Conservation (phyloP, 2,113 vertebrate genomes). For the Phycodurus eques region DNA sequence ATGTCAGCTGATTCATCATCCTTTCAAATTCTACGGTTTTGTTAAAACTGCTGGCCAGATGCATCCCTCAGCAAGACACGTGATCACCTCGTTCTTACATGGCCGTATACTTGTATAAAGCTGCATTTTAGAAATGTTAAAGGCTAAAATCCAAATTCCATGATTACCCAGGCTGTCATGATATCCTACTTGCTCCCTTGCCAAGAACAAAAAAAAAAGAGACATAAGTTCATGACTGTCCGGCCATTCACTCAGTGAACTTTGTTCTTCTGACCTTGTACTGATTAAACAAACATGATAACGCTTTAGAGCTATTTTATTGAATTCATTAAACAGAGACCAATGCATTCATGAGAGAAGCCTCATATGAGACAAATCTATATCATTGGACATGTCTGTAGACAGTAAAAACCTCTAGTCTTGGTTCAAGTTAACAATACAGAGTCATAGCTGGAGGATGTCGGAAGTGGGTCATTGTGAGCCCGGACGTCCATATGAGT, state of each 20-base stretch:
- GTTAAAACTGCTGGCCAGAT: neutral
- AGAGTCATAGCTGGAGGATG: neutral
- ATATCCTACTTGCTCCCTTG: neutral
- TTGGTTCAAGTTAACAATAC: conserved; percentile 4
- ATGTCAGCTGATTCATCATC: conserved; percentile 25
- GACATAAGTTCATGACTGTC: neutral
- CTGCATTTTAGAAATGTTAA: neutral
- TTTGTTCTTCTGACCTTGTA: neutral
- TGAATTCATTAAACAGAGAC: neutral
- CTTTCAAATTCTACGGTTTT: neutral
- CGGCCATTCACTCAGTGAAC: neutral
- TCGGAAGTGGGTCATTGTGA: neutral
- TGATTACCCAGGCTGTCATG: neutral
- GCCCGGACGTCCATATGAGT: neutral
- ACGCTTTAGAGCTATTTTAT: neutral
- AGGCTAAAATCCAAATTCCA: neutral
- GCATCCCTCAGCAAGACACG: neutral
- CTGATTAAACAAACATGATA: neutral
- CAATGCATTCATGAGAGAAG: neutral
- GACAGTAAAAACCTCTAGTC: neutral
- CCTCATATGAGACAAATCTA: neutral
- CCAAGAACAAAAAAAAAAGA: neutral
- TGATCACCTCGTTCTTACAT: neutral
- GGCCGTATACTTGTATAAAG: neutral
- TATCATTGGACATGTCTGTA: neutral